These are phyloP conservation scores for Hyposoter didymator DNA, from an alignment of 2,888 invertebrate species.

Conservation along the genomic window DNA sequence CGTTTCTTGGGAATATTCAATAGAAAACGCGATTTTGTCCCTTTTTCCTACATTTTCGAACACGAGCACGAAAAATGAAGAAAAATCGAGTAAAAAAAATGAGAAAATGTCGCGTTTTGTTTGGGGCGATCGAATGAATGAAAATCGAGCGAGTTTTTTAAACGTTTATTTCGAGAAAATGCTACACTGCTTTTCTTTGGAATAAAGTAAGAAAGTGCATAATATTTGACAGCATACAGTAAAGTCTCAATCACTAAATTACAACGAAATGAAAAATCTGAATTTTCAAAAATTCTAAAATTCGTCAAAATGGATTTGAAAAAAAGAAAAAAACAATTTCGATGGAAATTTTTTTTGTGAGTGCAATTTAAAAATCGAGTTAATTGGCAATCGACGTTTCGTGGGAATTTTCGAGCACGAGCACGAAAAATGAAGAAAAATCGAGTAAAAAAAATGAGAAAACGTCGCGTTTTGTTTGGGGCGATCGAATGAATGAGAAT, in stretches of 20 bases:
- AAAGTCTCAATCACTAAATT: constrained; percentile 76
- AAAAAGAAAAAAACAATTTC: no score
- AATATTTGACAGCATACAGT: constrained; percentile 74
- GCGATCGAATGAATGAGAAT: background rate
- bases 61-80: no score
- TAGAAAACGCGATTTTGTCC: no score
- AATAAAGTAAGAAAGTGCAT: constrained; percentile 80
- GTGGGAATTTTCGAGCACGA: no score
- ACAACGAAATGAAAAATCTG: no score
- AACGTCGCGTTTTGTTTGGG: background rate
- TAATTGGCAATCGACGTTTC: no score
- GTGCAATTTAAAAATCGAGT: no score
- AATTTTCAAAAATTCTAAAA: no score
- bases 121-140: background rate
- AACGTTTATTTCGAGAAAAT: constrained; percentile 79
- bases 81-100: background rate
- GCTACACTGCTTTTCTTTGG: constrained; percentile 80
- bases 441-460: background rate
- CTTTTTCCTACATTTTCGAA: no score
- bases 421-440: background rate
- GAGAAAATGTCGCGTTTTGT: background rate
- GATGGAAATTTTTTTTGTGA: no score
- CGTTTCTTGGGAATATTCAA: no score
- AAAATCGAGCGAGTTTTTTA: constrained; percentile 29
- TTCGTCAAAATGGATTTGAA: no score